These are phyloP conservation scores for Sebastes flavidus DNA, from an alignment of 2,797 vertebrate species.

Conservation along the genomic window DNA sequence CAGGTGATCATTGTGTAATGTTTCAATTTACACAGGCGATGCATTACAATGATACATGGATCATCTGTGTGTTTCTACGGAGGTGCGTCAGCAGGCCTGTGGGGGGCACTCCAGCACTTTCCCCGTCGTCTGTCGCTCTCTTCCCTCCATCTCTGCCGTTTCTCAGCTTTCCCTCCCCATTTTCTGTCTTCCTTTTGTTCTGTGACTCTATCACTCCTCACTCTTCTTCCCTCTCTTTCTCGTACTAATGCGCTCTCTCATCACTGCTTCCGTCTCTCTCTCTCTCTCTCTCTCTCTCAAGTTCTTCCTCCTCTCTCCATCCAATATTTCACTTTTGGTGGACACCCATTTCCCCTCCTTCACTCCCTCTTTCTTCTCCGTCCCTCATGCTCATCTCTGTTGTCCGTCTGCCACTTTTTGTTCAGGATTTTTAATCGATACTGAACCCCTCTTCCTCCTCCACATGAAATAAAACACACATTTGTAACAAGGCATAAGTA, in stretches of 20 bases:
- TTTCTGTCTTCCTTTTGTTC: conserved; percentile 74
- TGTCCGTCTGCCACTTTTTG: conserved; percentile 51
- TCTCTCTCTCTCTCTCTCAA: conserved; percentile 31
- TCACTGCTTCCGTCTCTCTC: conserved; percentile 49
- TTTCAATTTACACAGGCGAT: conserved; percentile 63
- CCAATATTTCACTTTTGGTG: conserved; percentile 61
- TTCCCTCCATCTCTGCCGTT: conserved; percentile 43
- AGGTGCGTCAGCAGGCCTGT: conserved; percentile 59
- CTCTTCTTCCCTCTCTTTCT: conserved; percentile 60
- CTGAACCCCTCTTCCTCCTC: conserved; percentile 18
- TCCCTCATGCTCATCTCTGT: conserved; percentile 47
- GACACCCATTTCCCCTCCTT: conserved; percentile 55
- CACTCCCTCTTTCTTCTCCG: conserved; percentile 26
- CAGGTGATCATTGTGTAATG: conserved; percentile 68
- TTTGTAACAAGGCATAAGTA: conserved; percentile 45
- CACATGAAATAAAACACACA: conserved; percentile 30
- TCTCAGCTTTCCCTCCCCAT: conserved; percentile 56
- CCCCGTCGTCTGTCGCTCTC: conserved; percentile 25
- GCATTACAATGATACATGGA: conserved; percentile 68
- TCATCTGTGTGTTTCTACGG: conserved; percentile 20
- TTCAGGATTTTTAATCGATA: conserved; percentile 57
- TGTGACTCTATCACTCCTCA: conserved; percentile 70
- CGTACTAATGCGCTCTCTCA: conserved; percentile 72
- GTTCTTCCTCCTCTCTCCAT: conserved; percentile 52
- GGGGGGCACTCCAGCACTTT: conserved; percentile 84